phyloP scores from a whole-genome alignment of 2,113 vertebrate species.

The Indicator indicator region DNA sequence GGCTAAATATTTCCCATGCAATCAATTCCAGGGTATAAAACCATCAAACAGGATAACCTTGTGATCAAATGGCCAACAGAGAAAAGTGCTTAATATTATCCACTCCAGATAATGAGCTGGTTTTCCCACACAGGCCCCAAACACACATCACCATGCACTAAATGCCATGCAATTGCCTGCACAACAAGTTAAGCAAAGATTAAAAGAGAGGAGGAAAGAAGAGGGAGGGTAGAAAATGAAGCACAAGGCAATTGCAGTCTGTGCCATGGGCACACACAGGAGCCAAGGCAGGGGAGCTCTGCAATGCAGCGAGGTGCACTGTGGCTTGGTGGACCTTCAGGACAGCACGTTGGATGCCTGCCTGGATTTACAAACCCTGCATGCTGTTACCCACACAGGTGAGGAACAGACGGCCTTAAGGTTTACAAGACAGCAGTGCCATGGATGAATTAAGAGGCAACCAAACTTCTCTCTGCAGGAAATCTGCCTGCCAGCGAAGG shows the following conservation, averaged over 20 bases:
- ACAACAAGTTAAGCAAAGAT: slow-evolving; percentile 51
- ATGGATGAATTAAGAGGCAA: slow-evolving; percentile 12
- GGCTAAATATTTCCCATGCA: slow-evolving; percentile 45
- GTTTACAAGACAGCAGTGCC: neutral
- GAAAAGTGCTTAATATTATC: slow-evolving; percentile 63
- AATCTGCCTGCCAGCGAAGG: neutral
- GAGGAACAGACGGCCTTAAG: slow-evolving; percentile 5
- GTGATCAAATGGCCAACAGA: slow-evolving; percentile 65
- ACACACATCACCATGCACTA: slow-evolving; percentile 31
- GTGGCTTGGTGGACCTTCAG: neutral
- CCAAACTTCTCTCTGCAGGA: neutral
- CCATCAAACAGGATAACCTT: slow-evolving; percentile 55
- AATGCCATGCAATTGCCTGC: slow-evolving; percentile 26
- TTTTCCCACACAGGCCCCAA: slow-evolving; percentile 49
- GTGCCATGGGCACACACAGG: neutral
- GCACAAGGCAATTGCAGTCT: neutral
- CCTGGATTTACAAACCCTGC: neutral
- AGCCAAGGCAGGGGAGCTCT: neutral
- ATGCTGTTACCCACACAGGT: neutral
- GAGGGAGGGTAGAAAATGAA: neutral
- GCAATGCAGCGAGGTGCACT: neutral
- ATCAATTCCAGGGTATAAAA: slow-evolving; percentile 47
- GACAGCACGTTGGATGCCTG: neutral
- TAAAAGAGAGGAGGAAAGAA: neutral
- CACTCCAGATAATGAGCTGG: slow-evolving; percentile 55